These are phyloP conservation scores for Leucosticte australis DNA, from an alignment of 2,113 vertebrate species.

Conservation along the genomic window DNA sequence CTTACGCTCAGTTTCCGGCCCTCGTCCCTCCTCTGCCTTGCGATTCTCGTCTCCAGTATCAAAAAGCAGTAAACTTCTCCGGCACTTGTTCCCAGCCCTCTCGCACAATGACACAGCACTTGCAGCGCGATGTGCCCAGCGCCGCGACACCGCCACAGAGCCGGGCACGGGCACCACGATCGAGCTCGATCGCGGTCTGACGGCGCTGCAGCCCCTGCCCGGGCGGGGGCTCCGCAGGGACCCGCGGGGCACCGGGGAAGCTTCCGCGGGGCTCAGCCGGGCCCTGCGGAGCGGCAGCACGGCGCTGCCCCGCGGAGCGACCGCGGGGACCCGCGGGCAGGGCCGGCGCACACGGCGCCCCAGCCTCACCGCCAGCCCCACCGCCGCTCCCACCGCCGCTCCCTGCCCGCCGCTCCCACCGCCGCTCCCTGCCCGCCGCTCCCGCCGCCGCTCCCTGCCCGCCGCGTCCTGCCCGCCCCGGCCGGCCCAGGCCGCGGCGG, in stretches of 20 bases:
- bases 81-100: rapidly evolving
- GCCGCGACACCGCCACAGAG: background rate
- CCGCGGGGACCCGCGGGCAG: no score
- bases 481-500: no score
- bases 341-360: no score
- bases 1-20: background rate
- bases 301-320: background rate
- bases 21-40: background rate
- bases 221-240: background rate
- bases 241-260: no score
- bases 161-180: rapidly evolving
- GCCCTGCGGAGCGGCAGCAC: background rate
- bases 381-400: background rate
- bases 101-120: conserved; percentile 10
- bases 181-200: rapidly evolving
- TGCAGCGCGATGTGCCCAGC: rapidly evolving
- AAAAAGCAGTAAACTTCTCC: background rate
- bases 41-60: rapidly evolving
- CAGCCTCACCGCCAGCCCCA: rapidly evolving
- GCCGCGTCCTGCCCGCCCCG: no score
- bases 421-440: no score
- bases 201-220: background rate
- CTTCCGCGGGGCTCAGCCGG: background rate
- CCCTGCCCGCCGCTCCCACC: no score
- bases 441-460: no score